A percentile compares a stretch with the other conserved stretches of the same genome.
Conservation (phyloP, 2,888 invertebrate genomes). For the Synanthedon myopaeformis region DNA sequence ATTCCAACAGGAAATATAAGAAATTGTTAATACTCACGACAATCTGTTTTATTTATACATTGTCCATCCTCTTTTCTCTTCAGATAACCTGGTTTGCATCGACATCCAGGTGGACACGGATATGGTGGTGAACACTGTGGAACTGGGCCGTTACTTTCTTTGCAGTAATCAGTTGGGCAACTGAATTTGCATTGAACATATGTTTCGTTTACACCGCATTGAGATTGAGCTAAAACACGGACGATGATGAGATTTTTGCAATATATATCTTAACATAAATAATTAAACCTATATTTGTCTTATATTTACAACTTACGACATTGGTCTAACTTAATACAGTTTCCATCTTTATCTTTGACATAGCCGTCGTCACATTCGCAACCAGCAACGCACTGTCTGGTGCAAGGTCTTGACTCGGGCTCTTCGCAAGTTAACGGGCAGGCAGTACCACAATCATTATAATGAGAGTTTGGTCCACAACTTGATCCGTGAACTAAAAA, state of each 20-base stretch:
- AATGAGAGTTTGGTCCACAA: background rate
- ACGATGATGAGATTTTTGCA: background rate
- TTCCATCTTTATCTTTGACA: background rate
- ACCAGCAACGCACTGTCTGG: slow-evolving; percentile 1
- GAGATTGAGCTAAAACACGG: slow-evolving; percentile 20
- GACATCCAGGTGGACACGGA: slow-evolving; percentile 23
- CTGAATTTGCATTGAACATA: slow-evolving; percentile 15
- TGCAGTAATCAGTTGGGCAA: slow-evolving; percentile 19
- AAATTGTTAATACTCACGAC: slow-evolving; percentile 17
- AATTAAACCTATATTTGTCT: background rate
- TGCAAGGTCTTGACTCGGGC: background rate
- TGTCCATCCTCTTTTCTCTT: slow-evolving; percentile 13
- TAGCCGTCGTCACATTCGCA: slow-evolving; percentile 2
- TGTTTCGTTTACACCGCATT: slow-evolving; percentile 19
- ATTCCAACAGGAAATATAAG: background rate
- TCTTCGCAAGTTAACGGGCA: slow-evolving; percentile 4
- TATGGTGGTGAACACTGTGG: slow-evolving; percentile 16
- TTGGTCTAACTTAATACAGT: slow-evolving; percentile 2
- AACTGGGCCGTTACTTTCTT: slow-evolving; percentile 14
- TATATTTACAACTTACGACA: slow-evolving; percentile 2
- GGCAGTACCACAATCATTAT: slow-evolving; percentile 1
- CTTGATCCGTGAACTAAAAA: slow-evolving; percentile 1
- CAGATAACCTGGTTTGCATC: slow-evolving; percentile 21
- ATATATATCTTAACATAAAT: background rate
- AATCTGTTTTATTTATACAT: slow-evolving; percentile 21